Conservation (phyloP, 1,140 invertebrate genomes). For the Halyomorpha halys region DNA sequence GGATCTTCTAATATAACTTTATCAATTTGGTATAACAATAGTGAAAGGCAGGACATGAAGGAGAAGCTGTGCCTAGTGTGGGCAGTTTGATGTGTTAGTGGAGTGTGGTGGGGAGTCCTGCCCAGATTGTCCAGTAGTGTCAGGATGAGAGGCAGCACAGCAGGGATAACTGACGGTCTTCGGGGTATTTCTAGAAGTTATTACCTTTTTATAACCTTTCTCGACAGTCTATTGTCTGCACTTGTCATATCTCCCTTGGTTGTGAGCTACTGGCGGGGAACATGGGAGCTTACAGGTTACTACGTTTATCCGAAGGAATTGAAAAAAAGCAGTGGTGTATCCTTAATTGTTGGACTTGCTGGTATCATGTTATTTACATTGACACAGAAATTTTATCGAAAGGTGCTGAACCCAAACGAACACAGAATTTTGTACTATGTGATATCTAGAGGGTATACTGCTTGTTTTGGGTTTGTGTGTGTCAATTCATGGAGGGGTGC, state of each 20-base stretch:
- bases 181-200: slow-evolving; percentile 36
- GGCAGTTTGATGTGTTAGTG: neutral
- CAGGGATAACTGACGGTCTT: slow-evolving; percentile 33
- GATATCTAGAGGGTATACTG: slow-evolving; percentile 61
- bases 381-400: slow-evolving; percentile 50
- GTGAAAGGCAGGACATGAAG: neutral
- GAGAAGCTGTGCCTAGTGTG: neutral
- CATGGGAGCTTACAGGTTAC: slow-evolving; percentile 66
- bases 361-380: slow-evolving; percentile 57
- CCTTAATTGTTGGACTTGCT: slow-evolving; percentile 52
- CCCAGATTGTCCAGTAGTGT: slow-evolving; percentile 10
- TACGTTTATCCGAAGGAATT: slow-evolving; percentile 52
- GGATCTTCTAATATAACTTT: no score
- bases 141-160: slow-evolving; percentile 34
- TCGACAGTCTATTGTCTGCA: slow-evolving; percentile 61
- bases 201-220: slow-evolving; percentile 48
- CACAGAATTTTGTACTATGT: slow-evolving; percentile 56
- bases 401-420: slow-evolving; percentile 51
- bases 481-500: slow-evolving; percentile 76
- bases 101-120: slow-evolving; percentile 10
- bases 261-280: slow-evolving; percentile 74
- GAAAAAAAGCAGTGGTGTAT: slow-evolving; percentile 49
- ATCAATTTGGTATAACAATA: neutral
- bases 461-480: slow-evolving; percentile 60
- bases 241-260: slow-evolving; percentile 63